phyloP scores from a whole-genome alignment of 2,113 vertebrate species.

The Pterophyllum scalare region DNA sequence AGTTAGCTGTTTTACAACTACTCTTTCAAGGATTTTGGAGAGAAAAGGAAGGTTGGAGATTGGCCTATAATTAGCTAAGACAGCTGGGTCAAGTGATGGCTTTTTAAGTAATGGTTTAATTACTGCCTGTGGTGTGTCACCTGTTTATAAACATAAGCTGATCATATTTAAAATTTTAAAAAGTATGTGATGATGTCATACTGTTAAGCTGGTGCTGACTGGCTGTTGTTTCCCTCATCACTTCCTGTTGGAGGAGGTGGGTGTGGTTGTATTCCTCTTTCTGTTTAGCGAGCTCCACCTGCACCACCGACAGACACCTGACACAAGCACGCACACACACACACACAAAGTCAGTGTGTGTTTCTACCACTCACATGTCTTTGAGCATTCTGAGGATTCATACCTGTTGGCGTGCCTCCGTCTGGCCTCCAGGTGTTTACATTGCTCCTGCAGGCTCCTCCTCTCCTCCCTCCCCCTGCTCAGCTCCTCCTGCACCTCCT shows the following conservation, averaged over 20 bases:
- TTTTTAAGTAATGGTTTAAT: too few relatives aligned
- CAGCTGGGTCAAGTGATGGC: too few relatives aligned
- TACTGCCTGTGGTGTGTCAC: too few relatives aligned
- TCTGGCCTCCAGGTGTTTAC: conserved; percentile 55
- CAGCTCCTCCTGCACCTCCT: conserved; percentile 45
- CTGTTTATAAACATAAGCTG: too few relatives aligned
- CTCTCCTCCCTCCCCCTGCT: conserved; percentile 39
- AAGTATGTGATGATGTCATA: conserved; percentile 15
- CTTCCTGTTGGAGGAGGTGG: conserved; percentile 26
- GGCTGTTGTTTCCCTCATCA: conserved; percentile 4
- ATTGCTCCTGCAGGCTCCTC: conserved; percentile 37
- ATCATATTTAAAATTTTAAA: too few relatives aligned
- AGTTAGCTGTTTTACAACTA: too few relatives aligned
- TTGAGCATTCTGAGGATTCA: neutral
- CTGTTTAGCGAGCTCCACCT: conserved; percentile 30
- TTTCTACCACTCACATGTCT: neutral
- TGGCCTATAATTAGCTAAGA: too few relatives aligned
- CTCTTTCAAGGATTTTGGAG: too few relatives aligned
- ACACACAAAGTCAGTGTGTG: neutral
- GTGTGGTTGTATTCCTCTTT: conserved; percentile 20
- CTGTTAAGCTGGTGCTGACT: conserved; percentile 30
- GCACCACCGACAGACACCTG: conserved; percentile 43
- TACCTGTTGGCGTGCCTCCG: conserved; percentile 50
- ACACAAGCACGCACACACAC: conserved; percentile 3
- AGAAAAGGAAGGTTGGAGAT: too few relatives aligned